Base-by-base conservation (phyloP, 2,888 invertebrate genomes). In the Cerastis rubricosa region DNA sequence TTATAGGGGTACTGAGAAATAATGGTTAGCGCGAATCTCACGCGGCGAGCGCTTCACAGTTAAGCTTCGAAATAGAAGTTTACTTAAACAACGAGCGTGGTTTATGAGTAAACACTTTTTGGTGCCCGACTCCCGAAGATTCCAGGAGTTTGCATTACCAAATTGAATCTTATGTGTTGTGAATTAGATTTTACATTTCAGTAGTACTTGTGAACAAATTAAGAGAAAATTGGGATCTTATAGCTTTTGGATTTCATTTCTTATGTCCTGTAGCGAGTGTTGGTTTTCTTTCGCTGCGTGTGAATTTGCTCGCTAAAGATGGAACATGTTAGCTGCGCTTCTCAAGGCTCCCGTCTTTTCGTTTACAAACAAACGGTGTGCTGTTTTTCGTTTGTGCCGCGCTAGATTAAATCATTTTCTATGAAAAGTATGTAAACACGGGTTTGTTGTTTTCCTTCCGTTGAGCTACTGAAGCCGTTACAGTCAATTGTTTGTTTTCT, bases 71-170 rank as follows among this genome's bases (percentile, higher is more conserved):
- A 96, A 96, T 96, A 96, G 96, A 96, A 95, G 93, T 94, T 93
- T 93, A 92, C 92, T 94, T 91, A 96, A 95, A 96, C 96, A 96
- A 94, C 93, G 95, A 91, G 92, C 96, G 96, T 96, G 96, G 95
- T 96, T 94, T 94, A 96, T 90, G 91, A 88, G 93, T 96, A 96
- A 96, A 96, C 96, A 96, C 86, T 92, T 93, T 94, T 91, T 88
- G 89, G 90, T 90, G 86, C 89, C 89, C 91, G 88, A 90, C 90
- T 92, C 89, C 92, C 90, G 92, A 92, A 93, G 89, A 93, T 87
- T 92, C 88, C 87, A 88, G 76, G 83, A 80, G 69, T 76, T 80
- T 54, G 40, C 61, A 73, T 78, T 76, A 79, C 80, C 65, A 92
- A 90, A 91, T 81, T 90, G 84, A 90, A 89, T 90, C 90, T 87